Evolutionary conservation across 2,113 vertebrate species (phyloP).

Genomic region (Tenrec ecaudatus): DNA sequence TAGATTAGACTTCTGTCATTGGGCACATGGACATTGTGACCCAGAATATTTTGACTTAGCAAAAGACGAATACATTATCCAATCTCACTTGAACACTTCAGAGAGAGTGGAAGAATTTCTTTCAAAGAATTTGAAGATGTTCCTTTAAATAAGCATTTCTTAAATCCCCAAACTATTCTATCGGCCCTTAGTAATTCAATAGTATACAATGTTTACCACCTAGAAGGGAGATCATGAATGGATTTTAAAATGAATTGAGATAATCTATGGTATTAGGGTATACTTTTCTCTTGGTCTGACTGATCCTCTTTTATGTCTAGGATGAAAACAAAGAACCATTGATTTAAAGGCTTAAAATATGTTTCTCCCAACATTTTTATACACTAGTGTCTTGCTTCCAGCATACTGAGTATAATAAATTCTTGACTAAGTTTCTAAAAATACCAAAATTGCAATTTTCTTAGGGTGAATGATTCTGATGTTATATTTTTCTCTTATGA

Average conservation of each 20-base stretch:
- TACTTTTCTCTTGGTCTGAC: neutral
- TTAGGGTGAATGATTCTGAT: neutral
- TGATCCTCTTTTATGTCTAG: neutral
- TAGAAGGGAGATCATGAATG: too few relatives aligned
- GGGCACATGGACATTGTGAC: neutral
- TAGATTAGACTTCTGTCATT: too few relatives aligned
- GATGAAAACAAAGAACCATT: neutral
- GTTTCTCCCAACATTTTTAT: slow-evolving; percentile 5
- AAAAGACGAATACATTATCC: neutral
- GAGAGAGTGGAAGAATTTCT: neutral
- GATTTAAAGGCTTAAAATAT: neutral
- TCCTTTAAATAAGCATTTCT: neutral
- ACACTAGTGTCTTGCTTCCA: neutral
- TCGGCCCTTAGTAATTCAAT: too few relatives aligned
- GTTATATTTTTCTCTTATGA: neutral
- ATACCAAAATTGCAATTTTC: slow-evolving; percentile 12
- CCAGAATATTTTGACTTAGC: neutral
- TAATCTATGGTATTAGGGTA: neutral
- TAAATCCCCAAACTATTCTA: too few relatives aligned
- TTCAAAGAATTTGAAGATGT: neutral
- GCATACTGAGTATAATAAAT: slow-evolving; percentile 4
- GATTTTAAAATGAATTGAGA: neutral
- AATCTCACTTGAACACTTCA: neutral
- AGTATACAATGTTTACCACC: too few relatives aligned
- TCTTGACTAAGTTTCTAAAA: neutral